Evolutionary conservation across 2,888 invertebrate species (phyloP).

Genomic region (Strigamia transsilvanica): DNA sequence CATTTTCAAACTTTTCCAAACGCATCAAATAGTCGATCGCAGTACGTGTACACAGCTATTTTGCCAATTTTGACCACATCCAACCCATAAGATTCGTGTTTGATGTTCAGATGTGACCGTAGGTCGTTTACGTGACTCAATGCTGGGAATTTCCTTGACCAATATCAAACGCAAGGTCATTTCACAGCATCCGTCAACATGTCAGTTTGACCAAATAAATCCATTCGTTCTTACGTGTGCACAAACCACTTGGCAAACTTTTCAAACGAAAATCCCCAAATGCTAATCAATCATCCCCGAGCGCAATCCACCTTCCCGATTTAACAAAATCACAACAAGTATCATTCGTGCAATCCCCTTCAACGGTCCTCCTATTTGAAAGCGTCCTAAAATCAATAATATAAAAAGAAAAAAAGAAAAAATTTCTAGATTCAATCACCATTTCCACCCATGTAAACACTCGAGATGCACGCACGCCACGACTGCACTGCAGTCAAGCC

Average conservation of each 20-base stretch:
- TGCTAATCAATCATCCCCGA: not conserved
- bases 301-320: not conserved
- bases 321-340: not conserved
- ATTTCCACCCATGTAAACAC: constrained; percentile 26
- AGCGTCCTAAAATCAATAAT: not conserved
- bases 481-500: constrained; percentile 43
- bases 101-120: constrained; percentile 25
- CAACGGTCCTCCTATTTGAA: not conserved
- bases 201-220: constrained; percentile 16
- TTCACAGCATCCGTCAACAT: constrained; percentile 36
- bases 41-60: not conserved
- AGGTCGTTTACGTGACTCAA: constrained; percentile 36
- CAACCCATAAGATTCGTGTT: not conserved
- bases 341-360: constrained; percentile 1
- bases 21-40: not conserved
- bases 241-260: not conserved
- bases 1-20: no score
- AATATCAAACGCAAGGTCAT: constrained; percentile 22
- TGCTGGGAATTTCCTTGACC: constrained; percentile 23
- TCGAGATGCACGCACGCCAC: constrained; percentile 32
- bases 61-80: constrained; percentile 5
- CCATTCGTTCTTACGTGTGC: not conserved
- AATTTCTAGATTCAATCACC: not conserved
- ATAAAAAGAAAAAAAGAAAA: not conserved
- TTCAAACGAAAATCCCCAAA: not conserved